Conservation (phyloP, 2,888 invertebrate species). For the Escarpia spicata region DNA sequence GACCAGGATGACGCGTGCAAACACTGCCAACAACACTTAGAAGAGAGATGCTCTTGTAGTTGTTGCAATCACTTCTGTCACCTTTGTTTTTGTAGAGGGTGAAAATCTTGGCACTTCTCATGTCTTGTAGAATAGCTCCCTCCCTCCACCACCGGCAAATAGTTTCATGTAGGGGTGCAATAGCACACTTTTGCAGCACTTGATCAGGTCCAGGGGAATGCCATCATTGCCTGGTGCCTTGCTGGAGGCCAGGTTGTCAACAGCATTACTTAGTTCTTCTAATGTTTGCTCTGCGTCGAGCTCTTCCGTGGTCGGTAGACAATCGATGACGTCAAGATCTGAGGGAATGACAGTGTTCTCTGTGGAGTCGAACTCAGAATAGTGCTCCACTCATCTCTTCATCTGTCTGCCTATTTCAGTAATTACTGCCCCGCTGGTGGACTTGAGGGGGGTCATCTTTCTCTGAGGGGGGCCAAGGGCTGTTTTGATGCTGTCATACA, state of each 20-base stretch:
- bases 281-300: slow-evolving; percentile 30
- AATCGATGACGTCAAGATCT: slow-evolving; percentile 24
- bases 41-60: too few relatives aligned
- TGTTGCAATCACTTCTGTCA: slow-evolving; percentile 23
- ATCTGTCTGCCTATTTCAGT: slow-evolving; percentile 28
- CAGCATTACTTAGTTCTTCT: slow-evolving; percentile 30
- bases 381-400: neutral
- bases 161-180: neutral
- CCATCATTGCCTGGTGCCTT: slow-evolving; percentile 32
- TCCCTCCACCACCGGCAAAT: neutral
- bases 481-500: slow-evolving; percentile 34
- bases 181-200: slow-evolving; percentile 28
- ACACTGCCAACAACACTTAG: neutral
- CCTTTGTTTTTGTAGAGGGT: slow-evolving; percentile 18
- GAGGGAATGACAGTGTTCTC: neutral
- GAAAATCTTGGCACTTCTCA: slow-evolving; percentile 40
- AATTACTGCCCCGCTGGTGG: slow-evolving; percentile 19
- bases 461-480: slow-evolving; percentile 30
- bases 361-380: neutral
- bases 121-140: slow-evolving; percentile 35
- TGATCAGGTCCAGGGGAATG: slow-evolving; percentile 33
- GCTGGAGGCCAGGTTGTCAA: slow-evolving; percentile 23
- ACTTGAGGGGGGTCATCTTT: slow-evolving; percentile 27
- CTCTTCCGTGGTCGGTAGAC: slow-evolving; percentile 29
- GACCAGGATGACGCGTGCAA: neutral